Conservation (phyloP, 1,140 invertebrate species). For the Dufourea novaeangliae region DNA sequence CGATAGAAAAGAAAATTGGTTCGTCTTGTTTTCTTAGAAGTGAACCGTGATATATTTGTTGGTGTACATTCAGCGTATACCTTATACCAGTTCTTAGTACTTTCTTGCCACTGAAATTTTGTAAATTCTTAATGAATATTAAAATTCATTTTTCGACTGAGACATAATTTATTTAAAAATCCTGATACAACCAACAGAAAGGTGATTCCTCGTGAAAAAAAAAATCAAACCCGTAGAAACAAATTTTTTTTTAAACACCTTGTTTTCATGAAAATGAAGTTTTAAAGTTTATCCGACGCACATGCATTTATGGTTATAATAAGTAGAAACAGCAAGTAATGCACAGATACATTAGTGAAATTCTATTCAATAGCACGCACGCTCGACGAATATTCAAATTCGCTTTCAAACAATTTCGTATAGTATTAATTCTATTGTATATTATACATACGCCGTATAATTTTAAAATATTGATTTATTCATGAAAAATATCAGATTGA, state of each 20-base stretch:
- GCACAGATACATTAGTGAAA: not conserved
- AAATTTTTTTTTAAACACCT: too few species aligned
- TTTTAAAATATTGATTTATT: slow-evolving; percentile 28
- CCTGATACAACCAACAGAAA: too few species aligned
- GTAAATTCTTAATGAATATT: not conserved
- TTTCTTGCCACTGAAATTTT: not conserved
- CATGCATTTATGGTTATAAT: not conserved
- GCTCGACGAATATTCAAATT: not conserved
- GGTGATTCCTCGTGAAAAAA: too few species aligned
- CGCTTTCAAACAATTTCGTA: too few species aligned
- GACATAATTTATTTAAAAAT: too few species aligned
- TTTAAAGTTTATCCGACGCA: too few species aligned
- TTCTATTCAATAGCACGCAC: not conserved
- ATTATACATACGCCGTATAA: slow-evolving; percentile 59
- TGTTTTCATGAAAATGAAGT: too few species aligned
- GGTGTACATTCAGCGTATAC: not conserved
- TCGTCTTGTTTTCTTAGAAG: slow-evolving; percentile 28
- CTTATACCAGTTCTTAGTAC: too few species aligned
- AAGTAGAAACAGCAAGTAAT: not conserved
- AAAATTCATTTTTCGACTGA: not conserved
- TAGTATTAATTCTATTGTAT: slow-evolving; percentile 55
- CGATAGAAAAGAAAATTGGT: slow-evolving; percentile 30
- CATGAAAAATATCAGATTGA: not conserved
- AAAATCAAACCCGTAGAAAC: too few species aligned
- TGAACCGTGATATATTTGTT: slow-evolving; percentile 7